Percentiles rank a stretch among this genome's conserved stretches.
Conservation (phyloP, 2,797 vertebrate genomes). For the Mycteria americana region DNA sequence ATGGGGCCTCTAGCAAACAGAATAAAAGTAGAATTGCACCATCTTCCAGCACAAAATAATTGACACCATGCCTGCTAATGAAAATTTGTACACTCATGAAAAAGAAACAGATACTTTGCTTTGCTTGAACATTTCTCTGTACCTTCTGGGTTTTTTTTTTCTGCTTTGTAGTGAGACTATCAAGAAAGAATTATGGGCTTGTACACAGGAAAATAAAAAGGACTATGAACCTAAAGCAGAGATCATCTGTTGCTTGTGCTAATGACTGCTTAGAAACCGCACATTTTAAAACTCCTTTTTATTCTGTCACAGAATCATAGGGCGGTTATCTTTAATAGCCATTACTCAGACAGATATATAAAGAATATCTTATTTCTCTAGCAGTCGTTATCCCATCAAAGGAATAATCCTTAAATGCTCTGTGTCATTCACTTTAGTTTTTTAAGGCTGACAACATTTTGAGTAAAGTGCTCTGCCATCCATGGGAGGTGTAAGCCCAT, state of each 20-base stretch:
- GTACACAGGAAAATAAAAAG: background rate
- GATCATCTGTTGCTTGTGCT: background rate
- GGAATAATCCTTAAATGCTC: conserved; percentile 13
- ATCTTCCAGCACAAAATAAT: background rate
- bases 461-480: background rate
- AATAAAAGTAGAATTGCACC: background rate
- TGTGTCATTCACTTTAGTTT: background rate
- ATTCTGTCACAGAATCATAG: background rate
- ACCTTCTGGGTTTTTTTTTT: background rate
- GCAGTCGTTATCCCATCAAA: background rate
- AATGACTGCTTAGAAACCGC: background rate
- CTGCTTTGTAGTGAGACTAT: background rate
- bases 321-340: background rate
- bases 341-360: background rate
- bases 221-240: background rate
- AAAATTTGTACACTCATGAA: background rate
- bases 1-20: background rate
- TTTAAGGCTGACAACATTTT: background rate
- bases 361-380: background rate
- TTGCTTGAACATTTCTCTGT: background rate
- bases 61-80: background rate
- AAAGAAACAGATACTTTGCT: background rate
- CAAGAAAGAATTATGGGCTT: background rate
- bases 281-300: background rate
- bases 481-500: background rate